phyloP scores from a whole-genome alignment of 2,797 vertebrate species.

The Crocidura indochinensis region DNA sequence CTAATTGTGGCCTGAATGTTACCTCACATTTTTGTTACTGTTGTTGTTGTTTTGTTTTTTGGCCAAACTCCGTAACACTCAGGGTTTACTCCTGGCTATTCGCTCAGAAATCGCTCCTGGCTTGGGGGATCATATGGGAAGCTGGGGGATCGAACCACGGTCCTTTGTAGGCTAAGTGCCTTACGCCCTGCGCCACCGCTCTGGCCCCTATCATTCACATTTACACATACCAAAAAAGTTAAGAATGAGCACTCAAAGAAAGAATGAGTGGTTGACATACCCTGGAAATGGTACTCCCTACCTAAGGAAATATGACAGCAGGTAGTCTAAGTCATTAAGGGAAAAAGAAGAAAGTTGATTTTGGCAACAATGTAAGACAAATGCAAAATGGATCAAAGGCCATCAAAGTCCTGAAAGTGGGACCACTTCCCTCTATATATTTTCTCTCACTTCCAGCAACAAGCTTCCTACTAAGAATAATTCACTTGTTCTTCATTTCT shows the following conservation, averaged over 20 bases:
- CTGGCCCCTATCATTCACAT: not conserved
- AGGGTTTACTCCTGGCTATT: no score
- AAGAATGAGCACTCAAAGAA: constrained; percentile 59
- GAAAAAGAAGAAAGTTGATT: constrained; percentile 50
- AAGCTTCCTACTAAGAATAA: no score
- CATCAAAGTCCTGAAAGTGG: not conserved
- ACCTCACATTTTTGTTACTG: constrained; percentile 26
- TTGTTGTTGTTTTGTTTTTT: no score
- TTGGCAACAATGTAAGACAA: constrained; percentile 53
- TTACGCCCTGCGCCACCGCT: no score
- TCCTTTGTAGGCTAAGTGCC: no score
- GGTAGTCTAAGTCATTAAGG: constrained; percentile 15
- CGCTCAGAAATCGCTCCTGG: no score
- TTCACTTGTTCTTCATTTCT: no score
- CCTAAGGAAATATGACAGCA: constrained; percentile 40
- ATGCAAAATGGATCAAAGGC: constrained; percentile 62
- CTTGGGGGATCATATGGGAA: no score
- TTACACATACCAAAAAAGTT: constrained; percentile 43
- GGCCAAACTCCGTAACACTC: no score
- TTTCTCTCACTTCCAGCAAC: no score
- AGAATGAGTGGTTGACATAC: not conserved
- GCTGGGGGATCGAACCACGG: no score
- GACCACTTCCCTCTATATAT: no score
- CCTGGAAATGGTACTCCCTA: constrained; percentile 41
- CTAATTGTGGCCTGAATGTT: constrained; percentile 26